These are phyloP conservation scores for Phocides pigmalion DNA, from an alignment of 1,140 invertebrate species.

Conservation along the genomic window DNA sequence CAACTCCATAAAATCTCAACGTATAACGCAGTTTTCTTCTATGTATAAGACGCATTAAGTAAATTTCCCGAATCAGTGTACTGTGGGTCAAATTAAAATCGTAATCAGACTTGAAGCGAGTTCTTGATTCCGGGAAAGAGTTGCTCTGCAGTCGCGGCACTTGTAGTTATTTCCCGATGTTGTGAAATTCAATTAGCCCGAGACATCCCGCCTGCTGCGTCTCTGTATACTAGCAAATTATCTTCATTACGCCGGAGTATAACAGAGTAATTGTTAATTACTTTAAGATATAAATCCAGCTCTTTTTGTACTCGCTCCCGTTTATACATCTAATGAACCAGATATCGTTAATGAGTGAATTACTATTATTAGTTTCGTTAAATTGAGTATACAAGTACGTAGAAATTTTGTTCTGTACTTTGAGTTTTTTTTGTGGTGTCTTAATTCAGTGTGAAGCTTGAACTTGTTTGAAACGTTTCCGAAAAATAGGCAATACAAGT, in stretches of 20 bases:
- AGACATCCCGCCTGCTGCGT: slow-evolving; percentile 56
- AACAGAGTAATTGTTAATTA: slow-evolving; percentile 73
- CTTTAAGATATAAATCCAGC: slow-evolving; percentile 56
- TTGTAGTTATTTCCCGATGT: slow-evolving; percentile 60
- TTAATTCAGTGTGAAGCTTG: too few species aligned
- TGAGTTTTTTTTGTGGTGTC: too few species aligned
- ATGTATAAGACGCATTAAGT: too few species aligned
- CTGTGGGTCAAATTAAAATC: slow-evolving; percentile 27
- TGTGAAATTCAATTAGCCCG: slow-evolving; percentile 71
- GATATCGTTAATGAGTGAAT: slow-evolving; percentile 25
- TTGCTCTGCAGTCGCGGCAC: slow-evolving; percentile 51
- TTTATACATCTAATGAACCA: slow-evolving; percentile 23
- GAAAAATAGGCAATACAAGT: too few species aligned
- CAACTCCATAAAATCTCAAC: too few species aligned
- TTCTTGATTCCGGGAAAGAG: slow-evolving; percentile 62
- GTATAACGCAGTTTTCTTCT: too few species aligned
- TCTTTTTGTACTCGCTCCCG: slow-evolving; percentile 35
- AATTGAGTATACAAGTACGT: neutral
- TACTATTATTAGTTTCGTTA: neutral
- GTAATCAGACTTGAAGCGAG: slow-evolving; percentile 29
- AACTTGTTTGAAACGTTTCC: too few species aligned
- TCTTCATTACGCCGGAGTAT: slow-evolving; percentile 65
- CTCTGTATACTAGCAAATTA: slow-evolving; percentile 68
- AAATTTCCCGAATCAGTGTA: neutral
- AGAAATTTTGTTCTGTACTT: too few species aligned